Evolutionary conservation across 2,113 vertebrate species (phyloP).

Genomic region (Nerophis ophidion): DNA sequence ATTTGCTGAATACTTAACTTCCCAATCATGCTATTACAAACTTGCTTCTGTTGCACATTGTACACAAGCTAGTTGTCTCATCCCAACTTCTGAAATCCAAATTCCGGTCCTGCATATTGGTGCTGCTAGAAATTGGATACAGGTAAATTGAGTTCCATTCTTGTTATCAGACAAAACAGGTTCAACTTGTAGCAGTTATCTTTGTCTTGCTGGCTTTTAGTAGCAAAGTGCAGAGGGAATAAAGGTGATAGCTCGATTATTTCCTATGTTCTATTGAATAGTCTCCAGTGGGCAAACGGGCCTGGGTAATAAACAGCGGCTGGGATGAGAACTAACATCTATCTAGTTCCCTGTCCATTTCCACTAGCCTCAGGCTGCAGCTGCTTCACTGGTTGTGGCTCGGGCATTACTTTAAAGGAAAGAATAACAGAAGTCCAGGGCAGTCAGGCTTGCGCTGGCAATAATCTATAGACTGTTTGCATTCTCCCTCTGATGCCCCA

Average conservation of each 20-base stretch:
- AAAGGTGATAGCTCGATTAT: slow-evolving; percentile 53
- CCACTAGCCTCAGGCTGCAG: slow-evolving; percentile 57
- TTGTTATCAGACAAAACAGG: slow-evolving; percentile 32
- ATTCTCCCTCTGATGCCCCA: slow-evolving; percentile 51
- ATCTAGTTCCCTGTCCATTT: slow-evolving; percentile 67
- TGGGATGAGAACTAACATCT: slow-evolving; percentile 66
- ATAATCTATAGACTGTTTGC: slow-evolving; percentile 68
- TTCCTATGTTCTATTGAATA: slow-evolving; percentile 52
- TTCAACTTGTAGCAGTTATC: slow-evolving; percentile 25
- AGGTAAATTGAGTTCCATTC: not conserved
- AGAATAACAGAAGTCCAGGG: slow-evolving; percentile 59
- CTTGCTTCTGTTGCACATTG: too few species aligned
- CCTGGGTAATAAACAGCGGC: slow-evolving; percentile 59
- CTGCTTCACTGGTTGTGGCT: slow-evolving; percentile 52
- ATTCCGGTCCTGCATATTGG: too few species aligned
- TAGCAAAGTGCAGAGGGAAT: slow-evolving; percentile 39
- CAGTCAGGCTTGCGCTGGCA: slow-evolving; percentile 51
- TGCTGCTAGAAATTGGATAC: not conserved
- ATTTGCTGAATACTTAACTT: too few species aligned
- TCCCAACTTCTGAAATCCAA: too few species aligned
- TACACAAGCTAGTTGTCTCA: too few species aligned
- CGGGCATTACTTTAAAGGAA: slow-evolving; percentile 67
- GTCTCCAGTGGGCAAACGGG: slow-evolving; percentile 55
- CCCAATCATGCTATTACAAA: too few species aligned
- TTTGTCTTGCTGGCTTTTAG: slow-evolving; percentile 31